These are phyloP conservation scores for Macrophya alboannulata DNA, from an alignment of 2,888 invertebrate genomes.

Conservation along the genomic window DNA sequence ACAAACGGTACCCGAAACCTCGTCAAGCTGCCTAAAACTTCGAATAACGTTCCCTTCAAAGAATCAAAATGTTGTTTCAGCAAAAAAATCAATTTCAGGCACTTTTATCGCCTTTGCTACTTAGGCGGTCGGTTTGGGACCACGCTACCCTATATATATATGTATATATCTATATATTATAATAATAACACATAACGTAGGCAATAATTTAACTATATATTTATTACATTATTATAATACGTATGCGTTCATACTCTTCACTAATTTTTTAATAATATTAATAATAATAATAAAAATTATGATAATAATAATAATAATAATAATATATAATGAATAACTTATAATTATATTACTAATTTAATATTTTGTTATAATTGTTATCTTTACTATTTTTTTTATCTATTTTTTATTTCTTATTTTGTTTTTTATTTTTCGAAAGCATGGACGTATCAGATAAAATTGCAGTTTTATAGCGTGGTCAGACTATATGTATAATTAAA, in stretches of 20 bases:
- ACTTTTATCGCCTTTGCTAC: no score
- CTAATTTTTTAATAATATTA: neutral
- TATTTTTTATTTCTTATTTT: neutral
- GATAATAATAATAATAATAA: neutral
- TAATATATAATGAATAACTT: neutral
- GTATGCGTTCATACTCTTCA: neutral
- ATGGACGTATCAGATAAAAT: slow-evolving; percentile 55
- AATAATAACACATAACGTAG: neutral
- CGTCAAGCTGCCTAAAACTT: no score
- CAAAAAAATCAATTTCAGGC: no score
- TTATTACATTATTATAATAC: neutral
- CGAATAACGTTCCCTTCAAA: no score
- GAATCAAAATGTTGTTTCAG: no score
- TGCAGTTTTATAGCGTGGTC: slow-evolving; percentile 46
- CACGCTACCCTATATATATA: no score
- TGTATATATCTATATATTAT: no score
- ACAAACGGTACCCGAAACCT: no score
- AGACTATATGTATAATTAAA: slow-evolving; percentile 43
- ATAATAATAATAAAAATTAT: neutral
- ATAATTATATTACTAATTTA: neutral
- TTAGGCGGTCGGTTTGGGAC: no score
- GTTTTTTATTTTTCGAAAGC: neutral
- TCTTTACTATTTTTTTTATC: neutral
- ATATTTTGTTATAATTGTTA: neutral
- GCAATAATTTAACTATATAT: neutral